A percentile compares a stretch with the other conserved stretches of the same genome.
Conservation (phyloP, 2,113 vertebrate species). For the Podarcis muralis region DNA sequence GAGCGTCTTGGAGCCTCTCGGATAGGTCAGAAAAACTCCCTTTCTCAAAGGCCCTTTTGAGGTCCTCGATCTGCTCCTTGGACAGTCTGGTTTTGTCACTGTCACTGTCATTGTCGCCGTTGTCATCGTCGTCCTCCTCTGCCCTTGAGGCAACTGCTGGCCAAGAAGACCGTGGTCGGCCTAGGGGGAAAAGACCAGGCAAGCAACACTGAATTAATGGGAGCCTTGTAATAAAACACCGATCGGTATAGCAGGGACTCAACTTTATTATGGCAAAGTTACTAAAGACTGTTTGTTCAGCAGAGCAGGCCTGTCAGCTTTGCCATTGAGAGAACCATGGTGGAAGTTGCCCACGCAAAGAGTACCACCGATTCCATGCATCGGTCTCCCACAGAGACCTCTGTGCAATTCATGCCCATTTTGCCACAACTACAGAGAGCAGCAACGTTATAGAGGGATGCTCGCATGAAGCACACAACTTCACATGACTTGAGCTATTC, state of each 20-base stretch:
- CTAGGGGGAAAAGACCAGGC: not conserved
- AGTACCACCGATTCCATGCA: not conserved
- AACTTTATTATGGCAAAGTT: not conserved
- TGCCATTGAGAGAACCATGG: too few relatives aligned
- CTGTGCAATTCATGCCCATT: not conserved
- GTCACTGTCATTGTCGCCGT: too few relatives aligned
- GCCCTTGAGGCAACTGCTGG: slow-evolving; percentile 34
- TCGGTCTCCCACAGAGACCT: not conserved
- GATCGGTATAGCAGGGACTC: not conserved
- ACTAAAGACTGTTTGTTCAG: not conserved
- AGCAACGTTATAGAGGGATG: too few relatives aligned
- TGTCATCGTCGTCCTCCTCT: not conserved
- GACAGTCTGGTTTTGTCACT: slow-evolving; percentile 50
- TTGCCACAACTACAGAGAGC: not conserved
- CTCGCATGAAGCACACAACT: too few relatives aligned
- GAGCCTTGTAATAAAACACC: not conserved
- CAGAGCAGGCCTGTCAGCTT: too few relatives aligned
- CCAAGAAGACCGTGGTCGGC: not conserved
- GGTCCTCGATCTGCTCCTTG: slow-evolving; percentile 59
- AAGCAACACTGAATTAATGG: not conserved
- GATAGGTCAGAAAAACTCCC: slow-evolving; percentile 53
- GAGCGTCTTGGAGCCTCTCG: slow-evolving; percentile 49
- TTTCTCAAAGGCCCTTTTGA: slow-evolving; percentile 52
- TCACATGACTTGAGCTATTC: too few relatives aligned
- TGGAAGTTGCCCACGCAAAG: too few relatives aligned